Conservation (phyloP, 2,888 invertebrate genomes). For the Meta bourneti region DNA sequence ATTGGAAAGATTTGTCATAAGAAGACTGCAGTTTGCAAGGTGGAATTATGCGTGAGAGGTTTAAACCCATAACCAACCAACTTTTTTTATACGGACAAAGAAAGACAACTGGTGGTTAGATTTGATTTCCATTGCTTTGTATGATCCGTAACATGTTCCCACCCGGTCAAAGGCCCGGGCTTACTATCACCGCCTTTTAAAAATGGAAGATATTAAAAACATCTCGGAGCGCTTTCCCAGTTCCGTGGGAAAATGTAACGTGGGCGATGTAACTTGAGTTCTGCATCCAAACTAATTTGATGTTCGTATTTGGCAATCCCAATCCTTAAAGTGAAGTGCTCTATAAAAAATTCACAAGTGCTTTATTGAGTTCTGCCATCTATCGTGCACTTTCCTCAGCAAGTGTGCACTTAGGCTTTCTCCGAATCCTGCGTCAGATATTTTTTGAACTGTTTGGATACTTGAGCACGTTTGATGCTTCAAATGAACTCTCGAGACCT, state of each 20-base stretch:
- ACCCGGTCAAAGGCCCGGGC: too few species aligned
- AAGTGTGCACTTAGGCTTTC: constrained; percentile 44
- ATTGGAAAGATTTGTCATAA: too few species aligned
- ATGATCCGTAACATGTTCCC: too few species aligned
- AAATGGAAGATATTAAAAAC: neutral
- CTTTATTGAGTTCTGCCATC: constrained; percentile 21
- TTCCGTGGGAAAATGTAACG: constrained; percentile 45
- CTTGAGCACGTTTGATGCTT: neutral
- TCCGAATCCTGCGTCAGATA: neutral
- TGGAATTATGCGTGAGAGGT: too few species aligned
- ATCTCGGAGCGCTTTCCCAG: neutral
- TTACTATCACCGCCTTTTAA: too few species aligned
- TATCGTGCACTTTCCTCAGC: neutral
- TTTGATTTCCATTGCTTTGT: too few species aligned
- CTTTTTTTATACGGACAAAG: too few species aligned
- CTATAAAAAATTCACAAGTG: neutral
- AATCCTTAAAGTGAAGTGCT: constrained; percentile 41
- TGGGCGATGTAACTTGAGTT: constrained; percentile 29
- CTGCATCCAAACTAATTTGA: constrained; percentile 33
- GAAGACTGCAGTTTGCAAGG: too few species aligned
- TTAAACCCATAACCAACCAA: too few species aligned
- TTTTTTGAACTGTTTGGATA: neutral
- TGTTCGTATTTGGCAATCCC: constrained; percentile 26
- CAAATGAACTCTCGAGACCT: neutral
- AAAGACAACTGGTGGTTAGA: too few species aligned